Conservation (phyloP, 1,140 invertebrate species). For the Drosophila ambigua region DNA sequence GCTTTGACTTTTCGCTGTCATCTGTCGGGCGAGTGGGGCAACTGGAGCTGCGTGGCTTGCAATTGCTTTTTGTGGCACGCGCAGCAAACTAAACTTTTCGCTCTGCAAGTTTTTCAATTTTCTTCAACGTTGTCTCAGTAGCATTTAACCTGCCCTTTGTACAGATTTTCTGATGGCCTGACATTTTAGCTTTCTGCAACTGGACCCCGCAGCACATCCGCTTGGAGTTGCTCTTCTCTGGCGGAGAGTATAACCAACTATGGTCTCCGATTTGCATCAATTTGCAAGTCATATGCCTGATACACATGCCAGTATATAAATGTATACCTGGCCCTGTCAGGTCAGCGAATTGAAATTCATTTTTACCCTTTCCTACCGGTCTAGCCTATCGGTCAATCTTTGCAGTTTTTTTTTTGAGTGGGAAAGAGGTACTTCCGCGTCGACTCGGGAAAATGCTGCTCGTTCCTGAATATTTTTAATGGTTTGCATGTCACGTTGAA, state of each 20-base stretch:
- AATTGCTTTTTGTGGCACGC: conserved; percentile 38
- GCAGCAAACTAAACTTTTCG: conserved; percentile 64
- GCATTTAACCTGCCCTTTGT: conserved; percentile 45
- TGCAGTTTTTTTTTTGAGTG: no score
- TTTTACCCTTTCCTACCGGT: no score
- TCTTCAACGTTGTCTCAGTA: conserved; percentile 37
- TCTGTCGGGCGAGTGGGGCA: conserved; percentile 9
- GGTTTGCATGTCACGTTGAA: conserved; percentile 45
- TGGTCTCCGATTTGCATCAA: conserved; percentile 19
- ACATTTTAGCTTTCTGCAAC: conserved; percentile 28
- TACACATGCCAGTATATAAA: not conserved
- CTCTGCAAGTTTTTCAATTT: conserved; percentile 74
- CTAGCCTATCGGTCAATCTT: no score
- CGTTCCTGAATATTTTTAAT: conserved; percentile 17
- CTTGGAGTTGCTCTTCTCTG: conserved; percentile 5
- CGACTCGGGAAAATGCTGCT: not conserved
- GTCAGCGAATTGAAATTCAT: no score
- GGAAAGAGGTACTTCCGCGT: not conserved
- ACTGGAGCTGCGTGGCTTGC: no score
- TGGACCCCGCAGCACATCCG: conserved; percentile 34
- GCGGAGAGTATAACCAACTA: conserved; percentile 1
- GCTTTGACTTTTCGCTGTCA: conserved; percentile 16
- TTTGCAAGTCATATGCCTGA: conserved; percentile 11
- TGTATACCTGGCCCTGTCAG: no score
- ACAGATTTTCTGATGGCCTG: conserved; percentile 20